phyloP scores from a whole-genome alignment of 2,888 invertebrate species.

The Lysandra bellargus region DNA sequence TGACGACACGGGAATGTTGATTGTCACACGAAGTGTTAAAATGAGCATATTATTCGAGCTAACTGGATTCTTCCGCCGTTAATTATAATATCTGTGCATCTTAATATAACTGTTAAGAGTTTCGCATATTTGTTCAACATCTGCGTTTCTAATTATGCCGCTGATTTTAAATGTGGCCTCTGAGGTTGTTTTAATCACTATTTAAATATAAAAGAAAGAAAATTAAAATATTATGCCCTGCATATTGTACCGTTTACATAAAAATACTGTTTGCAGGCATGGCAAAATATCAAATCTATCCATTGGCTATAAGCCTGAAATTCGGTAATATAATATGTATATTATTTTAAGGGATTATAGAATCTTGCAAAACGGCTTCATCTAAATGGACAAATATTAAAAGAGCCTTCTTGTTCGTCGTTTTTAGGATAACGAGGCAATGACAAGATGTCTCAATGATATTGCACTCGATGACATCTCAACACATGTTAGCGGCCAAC shows the following conservation, averaged over 20 bases:
- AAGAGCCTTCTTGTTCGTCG: not conserved
- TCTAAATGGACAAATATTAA: constrained; percentile 3
- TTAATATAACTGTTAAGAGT: constrained; percentile 18
- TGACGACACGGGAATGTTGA: constrained; percentile 41
- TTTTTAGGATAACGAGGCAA: constrained; percentile 20
- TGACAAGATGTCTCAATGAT: constrained; percentile 28
- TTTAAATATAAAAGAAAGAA: too few relatives aligned
- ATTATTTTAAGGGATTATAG: not conserved
- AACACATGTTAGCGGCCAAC: constrained; percentile 25
- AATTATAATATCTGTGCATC: constrained; percentile 11
- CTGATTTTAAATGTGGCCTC: not conserved
- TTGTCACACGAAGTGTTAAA: constrained; percentile 40
- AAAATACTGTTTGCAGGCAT: not conserved
- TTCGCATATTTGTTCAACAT: constrained; percentile 26
- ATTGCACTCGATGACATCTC: constrained; percentile 28
- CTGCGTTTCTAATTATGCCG: not conserved
- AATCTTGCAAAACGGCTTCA: not conserved
- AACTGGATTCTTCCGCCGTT: constrained; percentile 29
- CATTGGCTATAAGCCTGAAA: not conserved
- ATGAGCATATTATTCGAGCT: constrained; percentile 29
- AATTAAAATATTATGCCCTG: not conserved
- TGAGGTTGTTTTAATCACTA: not conserved
- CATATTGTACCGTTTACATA: not conserved
- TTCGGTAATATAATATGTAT: not conserved
- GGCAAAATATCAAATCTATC: not conserved